phyloP scores from a whole-genome alignment of 2,888 invertebrate species.

The Drosophila prostipennis region DNA sequence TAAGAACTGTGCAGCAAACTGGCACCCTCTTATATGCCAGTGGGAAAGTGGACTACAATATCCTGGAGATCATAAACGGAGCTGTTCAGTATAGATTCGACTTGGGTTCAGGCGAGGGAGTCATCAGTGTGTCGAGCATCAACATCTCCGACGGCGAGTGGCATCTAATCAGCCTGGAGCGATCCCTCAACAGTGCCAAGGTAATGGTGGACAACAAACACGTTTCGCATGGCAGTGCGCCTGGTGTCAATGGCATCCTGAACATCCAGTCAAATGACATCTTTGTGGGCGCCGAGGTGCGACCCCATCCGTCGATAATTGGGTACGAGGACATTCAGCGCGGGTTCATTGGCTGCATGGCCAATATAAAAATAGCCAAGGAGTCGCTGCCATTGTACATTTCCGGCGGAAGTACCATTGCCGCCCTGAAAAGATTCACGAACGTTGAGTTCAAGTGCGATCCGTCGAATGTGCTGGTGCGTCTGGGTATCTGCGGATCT shows the following conservation, averaged over 20 bases:
- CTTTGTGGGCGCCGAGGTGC: constrained; percentile 93
- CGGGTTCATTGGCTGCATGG: constrained; percentile 96
- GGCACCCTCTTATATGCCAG: constrained; percentile 94
- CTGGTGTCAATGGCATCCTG: constrained; percentile 92
- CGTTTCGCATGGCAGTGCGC: constrained; percentile 90
- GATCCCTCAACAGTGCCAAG: constrained; percentile 91
- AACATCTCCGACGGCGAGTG: constrained; percentile 93
- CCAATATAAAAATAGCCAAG: constrained; percentile 92
- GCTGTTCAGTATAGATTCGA: constrained; percentile 95
- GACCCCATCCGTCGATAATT: constrained; percentile 89
- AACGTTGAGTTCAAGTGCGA: constrained; percentile 90
- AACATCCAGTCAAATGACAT: constrained; percentile 93
- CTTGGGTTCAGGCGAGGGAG: constrained; percentile 95
- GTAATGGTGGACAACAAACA: constrained; percentile 91
- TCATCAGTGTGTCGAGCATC: constrained; percentile 90
- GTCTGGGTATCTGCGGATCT: constrained; percentile 89
- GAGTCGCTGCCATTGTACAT: constrained; percentile 90
- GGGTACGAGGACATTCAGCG: constrained; percentile 91
- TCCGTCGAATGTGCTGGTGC: constrained; percentile 85
- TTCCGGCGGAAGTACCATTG: constrained; percentile 87
- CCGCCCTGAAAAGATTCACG: constrained; percentile 87
- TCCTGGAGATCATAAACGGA: constrained; percentile 94
- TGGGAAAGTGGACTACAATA: constrained; percentile 94
- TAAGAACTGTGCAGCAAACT: constrained; percentile 92
- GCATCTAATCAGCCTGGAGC: constrained; percentile 92